Evolutionary conservation across 1,140 invertebrate species (phyloP), one percentile per base, ranked within the genome.

Genomic region (Drosophila simulans): DNA sequence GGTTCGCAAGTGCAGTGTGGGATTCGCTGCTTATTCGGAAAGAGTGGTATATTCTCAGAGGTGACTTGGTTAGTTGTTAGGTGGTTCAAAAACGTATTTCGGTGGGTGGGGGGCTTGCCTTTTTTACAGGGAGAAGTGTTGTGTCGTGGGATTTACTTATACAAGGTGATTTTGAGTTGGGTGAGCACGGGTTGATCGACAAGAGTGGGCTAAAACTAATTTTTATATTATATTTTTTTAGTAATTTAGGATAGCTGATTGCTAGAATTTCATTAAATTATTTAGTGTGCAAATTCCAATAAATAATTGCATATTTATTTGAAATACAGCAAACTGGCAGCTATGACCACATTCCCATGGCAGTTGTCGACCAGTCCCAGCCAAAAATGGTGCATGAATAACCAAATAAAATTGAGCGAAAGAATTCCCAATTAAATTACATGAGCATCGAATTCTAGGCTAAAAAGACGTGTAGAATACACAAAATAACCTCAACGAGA

Each of bases 401-500:
- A 31, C 31, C 31, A 31, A 51, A 54, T 10, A 52, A 43, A 10
- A 58, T 22, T 60, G 58, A 40, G 25, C 27, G 13, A 51, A 57
- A 65, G 55, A 75, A 45, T 27, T 42, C 58, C 53, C 45, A 74
- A 48, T 65, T 49, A 43, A 48, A 31, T 56, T 58, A 54, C 58
- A 53, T 51, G 31, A 59, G 45, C 45, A 77, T 80, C 40, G 17
- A 27, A 37, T 54, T 58, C 73, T 74, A 82, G 43, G 43, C 42
- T 68, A 64, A 68, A 69, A 65, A 69, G 49, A 40, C 20, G 34
- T 60, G 49, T 63, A 63, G 35, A 78, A 43, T 78, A 75, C 55
- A 49, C 52, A 66, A 79, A 70, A 79, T 27, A 84, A 80, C 81
- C 81, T 77, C 54, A 64, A 48, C 53, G 58, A 65, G 59, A 65